Base-by-base conservation (phyloP, 2,113 vertebrate genomes). In the Pteropus alecto region DNA sequence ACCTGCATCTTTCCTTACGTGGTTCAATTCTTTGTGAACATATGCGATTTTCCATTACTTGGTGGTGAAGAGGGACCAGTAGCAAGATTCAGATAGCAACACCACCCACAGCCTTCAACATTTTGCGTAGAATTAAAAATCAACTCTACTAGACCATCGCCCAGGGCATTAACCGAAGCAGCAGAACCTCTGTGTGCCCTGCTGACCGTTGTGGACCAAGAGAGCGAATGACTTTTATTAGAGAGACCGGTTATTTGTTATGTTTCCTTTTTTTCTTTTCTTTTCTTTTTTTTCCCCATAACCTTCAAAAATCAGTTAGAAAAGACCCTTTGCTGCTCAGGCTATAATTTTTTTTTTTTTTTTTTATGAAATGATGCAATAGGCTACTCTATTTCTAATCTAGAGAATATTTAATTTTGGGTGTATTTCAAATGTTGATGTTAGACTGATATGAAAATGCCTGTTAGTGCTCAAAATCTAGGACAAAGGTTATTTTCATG, bases 361-460 rank as follows among this genome's bases (percentile, higher is more conserved):
- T 58, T 46, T 87, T 87, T 96, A 48, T 38, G 38, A 4, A 85
- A 96, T 95, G 74, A 95, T 97, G 87, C 86, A 95, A 97, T 7
- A 56, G 65, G 30, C 63, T 88, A 58, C 38, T 94, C 63, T 96
- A 81, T 96, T 94, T 97, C 83, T 97, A 96, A 87, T 97, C 89
- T 93, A 90, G 84, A 83, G 84, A 96, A 88, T 95, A 92, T 92
- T 92, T 90, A 30, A 70, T 73, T 96, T 96, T 24, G 58, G 46
- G 24, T 90, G 0, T 93, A 94, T 97, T 96, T 97, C 83, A 97
- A 96, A 90, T 90, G 63, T 92, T 93, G 93, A 95, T 91, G 70
- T 92, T 97, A 96, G 78, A 87, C 86, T 90, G 84, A 97, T 92
- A 96, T 58, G 87, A 96, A 94, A 96, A 96, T 85, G 87, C 46